Evolutionary conservation across 2,888 invertebrate genomes (phyloP), one percentile per base, ranked within the genome.

Genomic region (Nemotelus pantherinus): DNA sequence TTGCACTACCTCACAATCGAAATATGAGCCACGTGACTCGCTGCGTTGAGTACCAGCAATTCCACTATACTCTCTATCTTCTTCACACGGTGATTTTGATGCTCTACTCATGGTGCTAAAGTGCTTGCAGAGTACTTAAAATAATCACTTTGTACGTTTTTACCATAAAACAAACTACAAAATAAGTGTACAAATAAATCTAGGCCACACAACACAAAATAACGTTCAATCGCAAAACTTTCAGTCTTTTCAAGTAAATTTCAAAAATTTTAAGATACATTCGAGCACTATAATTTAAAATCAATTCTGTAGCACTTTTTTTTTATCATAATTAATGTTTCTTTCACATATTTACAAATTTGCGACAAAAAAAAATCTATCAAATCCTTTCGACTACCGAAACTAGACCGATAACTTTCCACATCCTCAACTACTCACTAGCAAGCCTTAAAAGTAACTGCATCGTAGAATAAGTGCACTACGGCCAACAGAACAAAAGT

Each of bases 381-480:
- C 1, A 63, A 63, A 63, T 5, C 5, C 63, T 45, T 3, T 10
- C 48, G 68, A 64, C 71, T 77, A 77, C 70, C 70, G 77, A 70
- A 47, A 77, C 70, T 7, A 77, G 44, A 60, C 77, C 63, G 63
- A 77, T 68, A 57, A 60, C 4, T 71, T 77, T 77, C 70, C 77
- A 70, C 77, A 77, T 70, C 63, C 9, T 63, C 72, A 25, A 47
- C 2, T 25, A 25, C 25, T 57, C 48, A 53, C 65, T 47, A 45
- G 53, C 41, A 74, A 48, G 60, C 3, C 45, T 64, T 50, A 63
- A 44, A 3, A 2, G 10, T n/a, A 39, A 60, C 63, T 53, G 75
- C 60, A 63, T 44, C 3, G 25, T 48, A 7, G 74, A 74, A 25
- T 25, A 25, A 75, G 7, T 64, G 53, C 60, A 75, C 3, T n/a